Base-by-base conservation (phyloP, 2,113 vertebrate genomes). In the Perccottus glenii region DNA sequence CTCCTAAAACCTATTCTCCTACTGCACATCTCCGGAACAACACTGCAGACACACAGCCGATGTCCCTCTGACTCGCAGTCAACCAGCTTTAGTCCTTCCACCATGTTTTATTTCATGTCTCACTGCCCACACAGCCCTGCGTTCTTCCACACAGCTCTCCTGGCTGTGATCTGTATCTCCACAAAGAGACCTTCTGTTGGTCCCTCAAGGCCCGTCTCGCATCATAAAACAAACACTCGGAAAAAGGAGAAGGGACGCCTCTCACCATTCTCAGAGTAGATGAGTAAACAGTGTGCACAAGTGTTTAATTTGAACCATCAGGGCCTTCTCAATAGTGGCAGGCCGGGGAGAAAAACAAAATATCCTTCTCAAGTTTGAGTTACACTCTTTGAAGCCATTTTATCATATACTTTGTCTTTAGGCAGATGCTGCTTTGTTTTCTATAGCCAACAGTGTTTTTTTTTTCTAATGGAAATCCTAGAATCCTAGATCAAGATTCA, bases 141-240 rank as follows among this genome's bases (percentile, higher is more conserved):
- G 64, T 61, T 72, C 66, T 69, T 60, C 60, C 63, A 70, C 59
- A 59, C 52, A 46, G 55, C 70, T 79, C 62, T 57, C 63, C 69
- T 77, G 72, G 72, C 82, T 80, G 77, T 72, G 85, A 83, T 88
- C 53, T 62, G 52, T 74, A 82, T 85, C 70, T 82, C 64, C 75
- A 82, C 81, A 72, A 59, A 78, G 78, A 78, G 83, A 70, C 73
- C 77, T 59, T 75, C 73, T 85, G 80, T 77, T 58, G 57, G 70
- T 80, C 88, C 81, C 88, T 70, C 35, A 57, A 70, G 84, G 78
- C 80, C 81, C 67, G 78, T 85, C 83, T 85, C 69, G 77, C 73
- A 81, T 85, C 69, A 76, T 78, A 67, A 77, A 87, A 81, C 81
- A 88, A 90, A 88, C 80, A 73, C 58, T 80, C 74, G 51, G 81